phyloP scores from a whole-genome alignment of 1,140 invertebrate genomes.

The Hydropsyche tenuis region DNA sequence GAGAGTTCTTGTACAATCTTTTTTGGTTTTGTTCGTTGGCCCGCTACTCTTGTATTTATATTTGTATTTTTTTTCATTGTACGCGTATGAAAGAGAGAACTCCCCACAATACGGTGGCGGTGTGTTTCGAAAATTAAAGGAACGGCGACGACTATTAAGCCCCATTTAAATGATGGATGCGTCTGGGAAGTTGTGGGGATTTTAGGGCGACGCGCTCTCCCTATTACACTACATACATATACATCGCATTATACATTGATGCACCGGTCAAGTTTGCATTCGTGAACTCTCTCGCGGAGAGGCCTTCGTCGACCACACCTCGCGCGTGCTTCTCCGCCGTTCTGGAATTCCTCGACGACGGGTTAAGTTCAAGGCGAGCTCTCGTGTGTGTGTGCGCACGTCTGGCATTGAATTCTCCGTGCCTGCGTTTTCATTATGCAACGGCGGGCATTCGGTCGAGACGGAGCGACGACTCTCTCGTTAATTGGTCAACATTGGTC shows the following conservation, averaged over 20 bases:
- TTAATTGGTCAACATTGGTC: neutral
- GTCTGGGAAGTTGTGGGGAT: too few species aligned
- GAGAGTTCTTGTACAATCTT: neutral
- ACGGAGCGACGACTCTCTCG: neutral
- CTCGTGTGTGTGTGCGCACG: neutral
- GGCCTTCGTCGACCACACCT: neutral
- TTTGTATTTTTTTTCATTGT: neutral
- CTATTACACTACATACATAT: too few species aligned
- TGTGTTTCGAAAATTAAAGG: too few species aligned
- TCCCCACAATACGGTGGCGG: too few species aligned
- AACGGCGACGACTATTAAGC: too few species aligned
- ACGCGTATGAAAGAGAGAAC: neutral
- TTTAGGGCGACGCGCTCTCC: too few species aligned
- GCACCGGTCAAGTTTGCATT: neutral
- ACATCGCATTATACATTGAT: neutral
- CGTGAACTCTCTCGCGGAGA: neutral
- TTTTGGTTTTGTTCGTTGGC: too few species aligned
- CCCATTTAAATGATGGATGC: too few species aligned
- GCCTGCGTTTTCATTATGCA: neutral
- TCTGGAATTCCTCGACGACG: neutral
- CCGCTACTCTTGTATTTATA: neutral
- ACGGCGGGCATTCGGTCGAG: neutral
- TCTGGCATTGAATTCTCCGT: neutral
- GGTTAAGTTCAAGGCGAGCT: conserved; percentile 16
- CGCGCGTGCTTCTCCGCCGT: neutral